Evolutionary conservation across 2,888 invertebrate genomes (phyloP).

Genomic region (Mayetiola destructor): DNA sequence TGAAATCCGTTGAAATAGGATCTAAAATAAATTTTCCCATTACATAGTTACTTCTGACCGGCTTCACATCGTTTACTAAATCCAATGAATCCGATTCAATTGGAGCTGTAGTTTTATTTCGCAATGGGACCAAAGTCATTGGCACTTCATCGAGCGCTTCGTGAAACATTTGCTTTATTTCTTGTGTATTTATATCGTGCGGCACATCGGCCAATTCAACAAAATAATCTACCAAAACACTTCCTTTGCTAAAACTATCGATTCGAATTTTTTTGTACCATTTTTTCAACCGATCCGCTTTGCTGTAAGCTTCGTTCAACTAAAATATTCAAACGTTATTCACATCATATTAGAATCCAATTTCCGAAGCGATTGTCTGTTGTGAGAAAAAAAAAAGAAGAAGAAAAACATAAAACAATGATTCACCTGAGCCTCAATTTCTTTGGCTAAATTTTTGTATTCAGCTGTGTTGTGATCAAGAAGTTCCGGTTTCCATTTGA

Average conservation of each 20-base stretch:
- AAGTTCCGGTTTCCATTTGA: constrained; percentile 72
- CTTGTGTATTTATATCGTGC: constrained; percentile 51
- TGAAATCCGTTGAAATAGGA: constrained; percentile 75
- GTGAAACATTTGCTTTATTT: constrained; percentile 55
- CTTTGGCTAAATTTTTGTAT: constrained; percentile 69
- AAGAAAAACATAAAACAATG: neutral
- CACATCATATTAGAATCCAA: neutral
- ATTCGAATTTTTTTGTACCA: constrained; percentile 78
- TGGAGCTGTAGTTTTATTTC: constrained; percentile 38
- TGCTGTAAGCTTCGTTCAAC: constrained; percentile 71
- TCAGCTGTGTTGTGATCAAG: constrained; percentile 74
- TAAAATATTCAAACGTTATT: constrained; percentile 33
- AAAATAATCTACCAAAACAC: constrained; percentile 76
- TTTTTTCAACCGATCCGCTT: constrained; percentile 54
- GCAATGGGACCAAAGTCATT: constrained; percentile 18
- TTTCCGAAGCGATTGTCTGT: too few species aligned
- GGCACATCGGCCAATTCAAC: constrained; percentile 65
- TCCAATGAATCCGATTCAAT: constrained; percentile 36
- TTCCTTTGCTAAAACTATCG: constrained; percentile 76
- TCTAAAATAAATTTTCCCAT: constrained; percentile 73
- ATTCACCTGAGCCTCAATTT: constrained; percentile 62
- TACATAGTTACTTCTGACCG: constrained; percentile 18
- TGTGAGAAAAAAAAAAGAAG: neutral
- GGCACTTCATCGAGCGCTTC: constrained; percentile 39
- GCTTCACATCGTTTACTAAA: constrained; percentile 29